Conservation (phyloP, 2,113 vertebrate species). For the Atrichornis clamosus region DNA sequence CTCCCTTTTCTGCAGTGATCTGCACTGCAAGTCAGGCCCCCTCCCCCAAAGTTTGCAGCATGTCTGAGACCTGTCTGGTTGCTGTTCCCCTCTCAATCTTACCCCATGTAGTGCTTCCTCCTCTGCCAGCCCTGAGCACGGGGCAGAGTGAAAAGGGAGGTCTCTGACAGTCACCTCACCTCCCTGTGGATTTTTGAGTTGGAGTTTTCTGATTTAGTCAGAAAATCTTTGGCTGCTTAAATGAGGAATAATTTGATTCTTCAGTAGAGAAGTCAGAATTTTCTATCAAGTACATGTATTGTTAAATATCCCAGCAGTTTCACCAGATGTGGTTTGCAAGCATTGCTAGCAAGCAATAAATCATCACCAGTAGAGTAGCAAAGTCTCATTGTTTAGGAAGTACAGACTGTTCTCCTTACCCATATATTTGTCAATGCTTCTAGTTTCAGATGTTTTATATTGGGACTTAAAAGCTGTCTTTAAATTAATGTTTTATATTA, state of each 20-base stretch:
- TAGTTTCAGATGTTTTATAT: neutral
- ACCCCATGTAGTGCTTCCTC: rapidly evolving
- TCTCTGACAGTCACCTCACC: neutral
- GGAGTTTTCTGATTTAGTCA: neutral
- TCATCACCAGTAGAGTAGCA: neutral
- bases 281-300: neutral
- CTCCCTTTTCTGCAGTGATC: neutral
- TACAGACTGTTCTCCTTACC: neutral
- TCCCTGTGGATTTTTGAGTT: neutral
- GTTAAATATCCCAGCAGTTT: neutral
- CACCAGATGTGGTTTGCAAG: neutral
- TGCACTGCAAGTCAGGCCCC: neutral
- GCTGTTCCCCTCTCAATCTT: neutral
- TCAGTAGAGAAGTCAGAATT: neutral
- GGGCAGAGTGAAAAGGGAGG: neutral
- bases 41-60: neutral
- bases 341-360: neutral
- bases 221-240: neutral
- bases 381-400: neutral
- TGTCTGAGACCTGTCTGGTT: neutral
- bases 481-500: neutral
- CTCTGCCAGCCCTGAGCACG: rapidly evolving
- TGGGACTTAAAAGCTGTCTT: neutral
- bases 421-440: neutral
- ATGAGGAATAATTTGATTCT: neutral